Percentiles rank a stretch among this genome's conserved stretches.
Evolutionary conservation across 2,888 invertebrate genomes (phyloP).

Genomic region (Boloria selene): DNA sequence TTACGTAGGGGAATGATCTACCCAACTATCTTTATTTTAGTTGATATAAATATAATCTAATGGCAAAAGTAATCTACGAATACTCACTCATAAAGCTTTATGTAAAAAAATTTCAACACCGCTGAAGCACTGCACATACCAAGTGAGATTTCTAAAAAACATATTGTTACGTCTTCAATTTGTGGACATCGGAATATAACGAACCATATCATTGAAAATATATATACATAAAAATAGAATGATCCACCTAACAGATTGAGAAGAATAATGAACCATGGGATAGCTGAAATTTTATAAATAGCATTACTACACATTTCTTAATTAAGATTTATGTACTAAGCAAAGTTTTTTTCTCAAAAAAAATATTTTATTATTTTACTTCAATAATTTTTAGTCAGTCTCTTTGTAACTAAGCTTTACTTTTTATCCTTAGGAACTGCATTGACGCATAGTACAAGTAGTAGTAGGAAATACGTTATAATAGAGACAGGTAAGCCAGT

Average conservation of each 20-base stretch:
- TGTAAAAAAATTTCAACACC: slow-evolving; percentile 51
- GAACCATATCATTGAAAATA: slow-evolving; percentile 55
- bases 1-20: too few species aligned
- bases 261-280: slow-evolving; percentile 12
- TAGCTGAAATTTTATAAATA: slow-evolving; percentile 8
- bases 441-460: too few species aligned
- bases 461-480: too few species aligned
- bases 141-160: slow-evolving; percentile 49
- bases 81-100: slow-evolving; percentile 51
- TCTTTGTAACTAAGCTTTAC: too few species aligned
- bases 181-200: slow-evolving; percentile 48
- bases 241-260: slow-evolving; percentile 16
- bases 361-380: too few species aligned
- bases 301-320: not conserved
- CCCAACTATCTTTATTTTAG: too few species aligned
- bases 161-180: slow-evolving; percentile 44
- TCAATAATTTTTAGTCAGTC: too few species aligned
- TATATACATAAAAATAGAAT: slow-evolving; percentile 55
- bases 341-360: too few species aligned
- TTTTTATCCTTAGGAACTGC: too few species aligned
- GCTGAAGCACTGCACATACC: slow-evolving; percentile 52
- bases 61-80: not conserved
- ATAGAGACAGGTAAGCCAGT: too few species aligned
- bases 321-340: too few species aligned
- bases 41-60: not conserved